A percentile compares a stretch with the other conserved stretches of the same genome.
Conservation (phyloP, 2,888 invertebrate species). For the Lasioglossum oenotherae region DNA sequence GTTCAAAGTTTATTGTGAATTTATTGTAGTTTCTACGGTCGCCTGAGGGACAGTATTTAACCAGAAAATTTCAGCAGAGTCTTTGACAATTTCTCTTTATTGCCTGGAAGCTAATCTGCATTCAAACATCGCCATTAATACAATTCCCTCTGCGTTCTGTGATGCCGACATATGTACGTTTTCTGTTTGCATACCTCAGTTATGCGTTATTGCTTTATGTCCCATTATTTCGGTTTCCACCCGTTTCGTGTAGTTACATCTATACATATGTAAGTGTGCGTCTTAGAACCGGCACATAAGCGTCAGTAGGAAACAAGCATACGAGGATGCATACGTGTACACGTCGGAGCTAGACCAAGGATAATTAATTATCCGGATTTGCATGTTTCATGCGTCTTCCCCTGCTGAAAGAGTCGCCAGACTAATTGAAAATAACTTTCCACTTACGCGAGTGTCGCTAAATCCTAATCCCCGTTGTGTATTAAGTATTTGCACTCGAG, state of each 20-base stretch:
- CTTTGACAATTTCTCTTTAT: constrained; percentile 14
- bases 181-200: constrained; percentile 33
- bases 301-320: not conserved
- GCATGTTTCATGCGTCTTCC: not conserved
- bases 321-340: not conserved
- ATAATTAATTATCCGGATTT: constrained; percentile 30
- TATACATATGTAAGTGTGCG: constrained; percentile 6
- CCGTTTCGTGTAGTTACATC: constrained; percentile 31
- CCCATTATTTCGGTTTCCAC: constrained; percentile 37
- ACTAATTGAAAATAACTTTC: not conserved
- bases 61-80: not conserved
- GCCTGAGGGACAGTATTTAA: not conserved
- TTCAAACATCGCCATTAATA: constrained; percentile 26
- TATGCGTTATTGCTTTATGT: constrained; percentile 39
- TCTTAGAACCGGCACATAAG: constrained; percentile 3
- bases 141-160: constrained; percentile 19
- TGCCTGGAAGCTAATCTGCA: constrained; percentile 4
- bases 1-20: not conserved
- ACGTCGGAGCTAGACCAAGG: not conserved
- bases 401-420: not conserved
- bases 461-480: not conserved
- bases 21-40: not conserved
- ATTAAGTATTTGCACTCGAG: too few relatives aligned
- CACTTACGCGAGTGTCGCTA: not conserved
- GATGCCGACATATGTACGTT: constrained; percentile 27